These are phyloP conservation scores for Ictalurus punctatus DNA, from an alignment of 2,113 vertebrate species.

Conservation along the genomic window DNA sequence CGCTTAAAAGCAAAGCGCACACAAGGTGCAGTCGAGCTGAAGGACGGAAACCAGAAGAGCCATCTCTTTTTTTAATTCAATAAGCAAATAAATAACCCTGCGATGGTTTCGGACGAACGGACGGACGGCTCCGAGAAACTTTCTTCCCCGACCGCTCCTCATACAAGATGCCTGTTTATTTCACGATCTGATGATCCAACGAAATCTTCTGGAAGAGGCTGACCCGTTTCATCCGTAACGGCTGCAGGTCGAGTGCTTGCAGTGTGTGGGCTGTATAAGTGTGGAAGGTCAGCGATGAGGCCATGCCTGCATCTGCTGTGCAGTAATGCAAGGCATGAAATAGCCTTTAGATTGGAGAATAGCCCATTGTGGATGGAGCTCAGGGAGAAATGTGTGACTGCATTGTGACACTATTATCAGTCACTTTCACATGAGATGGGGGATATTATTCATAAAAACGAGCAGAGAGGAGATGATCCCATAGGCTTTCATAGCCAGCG, in stretches of 20 bases:
- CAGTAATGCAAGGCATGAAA: constrained; percentile 58
- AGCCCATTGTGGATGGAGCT: constrained; percentile 62
- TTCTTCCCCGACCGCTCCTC: background rate
- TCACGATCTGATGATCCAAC: constrained; percentile 19
- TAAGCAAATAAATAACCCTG: background rate
- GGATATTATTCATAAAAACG: constrained; percentile 69
- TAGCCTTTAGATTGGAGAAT: constrained; percentile 58
- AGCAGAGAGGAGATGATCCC: constrained; percentile 60
- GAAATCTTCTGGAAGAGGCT: constrained; percentile 45
- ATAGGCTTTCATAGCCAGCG: constrained; percentile 39
- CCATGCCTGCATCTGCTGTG: constrained; percentile 38
- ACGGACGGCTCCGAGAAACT: background rate
- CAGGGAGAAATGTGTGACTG: constrained; percentile 58
- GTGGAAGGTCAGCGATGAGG: constrained; percentile 50
- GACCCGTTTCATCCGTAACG: constrained; percentile 50
- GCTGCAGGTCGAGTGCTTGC: constrained; percentile 51
- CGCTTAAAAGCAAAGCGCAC: background rate
- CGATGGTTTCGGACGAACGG: background rate
- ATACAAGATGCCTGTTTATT: background rate
- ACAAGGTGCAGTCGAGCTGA: background rate
- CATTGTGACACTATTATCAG: constrained; percentile 67
- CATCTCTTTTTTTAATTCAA: background rate
- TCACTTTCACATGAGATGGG: constrained; percentile 66
- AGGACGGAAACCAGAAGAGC: background rate
- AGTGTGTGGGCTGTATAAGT: constrained; percentile 52